Base-by-base conservation (phyloP, 2,888 invertebrate genomes). In the Rutpela maculata region DNA sequence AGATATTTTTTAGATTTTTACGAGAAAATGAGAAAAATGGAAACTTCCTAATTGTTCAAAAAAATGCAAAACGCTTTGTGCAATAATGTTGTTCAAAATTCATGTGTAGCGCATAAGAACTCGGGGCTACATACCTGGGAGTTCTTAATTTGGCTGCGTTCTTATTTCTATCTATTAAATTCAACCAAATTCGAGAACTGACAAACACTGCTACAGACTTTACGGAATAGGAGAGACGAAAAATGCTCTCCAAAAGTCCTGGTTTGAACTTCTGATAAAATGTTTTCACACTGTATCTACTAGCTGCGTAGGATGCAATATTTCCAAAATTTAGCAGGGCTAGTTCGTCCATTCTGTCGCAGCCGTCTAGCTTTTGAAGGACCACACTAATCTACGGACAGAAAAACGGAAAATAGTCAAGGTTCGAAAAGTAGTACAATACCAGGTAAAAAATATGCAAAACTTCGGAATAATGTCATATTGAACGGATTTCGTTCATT, bases 181-280 rank as follows among this genome's bases (percentile, higher is more conserved):
- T 89, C 56, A 92, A 91, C 50, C 93, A 84, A 0, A 93, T 90
- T 17, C 92, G 89, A 82, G 91, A 91, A 0, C 92, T 93, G 15
- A 93, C 85, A 0, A 93, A 87, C 83, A 91, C 92, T 56, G 91
- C 89, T 5, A 91, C 83, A 62, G 89, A 83, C 77, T 91, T 90
- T 0, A 85, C 71, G 0, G 92, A 92, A 0, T 90, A 88, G 18
- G 93, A 90, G 85, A 93, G 89, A 15, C 84, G 83, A 75, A 93
- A 85, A 0, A 93, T 84, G 35, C 91, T 86, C 7, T 89, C 88
- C n/a, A 93, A 87, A 12, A 93, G 85, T 19, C 90, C 89, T 15
- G 90, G 88, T 0, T 89, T 88, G n/a, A 50, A 93, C 88, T 18
- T 91, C 4, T 90, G 89, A 18, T 85, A 85, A 74, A 91, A 91